Percentiles rank a stretch among this genome's conserved stretches.
Evolutionary conservation across 1,140 invertebrate species (phyloP).

Genomic region (Ooceraea biroi): DNA sequence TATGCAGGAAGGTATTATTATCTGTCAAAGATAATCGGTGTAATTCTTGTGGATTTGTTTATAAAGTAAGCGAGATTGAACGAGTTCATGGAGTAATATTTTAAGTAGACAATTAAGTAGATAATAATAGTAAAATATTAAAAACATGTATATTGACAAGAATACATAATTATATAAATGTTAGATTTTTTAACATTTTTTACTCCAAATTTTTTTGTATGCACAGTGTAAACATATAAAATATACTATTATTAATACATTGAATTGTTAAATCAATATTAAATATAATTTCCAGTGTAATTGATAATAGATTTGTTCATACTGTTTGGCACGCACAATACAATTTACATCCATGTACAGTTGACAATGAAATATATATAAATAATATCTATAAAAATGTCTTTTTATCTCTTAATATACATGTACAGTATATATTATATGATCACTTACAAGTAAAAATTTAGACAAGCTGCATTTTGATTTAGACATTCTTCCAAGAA

Average conservation of each 20-base stretch:
- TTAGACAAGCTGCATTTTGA: not conserved
- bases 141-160: constrained; percentile 37
- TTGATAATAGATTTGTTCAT: not conserved
- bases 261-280: constrained; percentile 37
- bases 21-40: constrained; percentile 74
- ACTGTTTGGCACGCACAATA: constrained; percentile 40
- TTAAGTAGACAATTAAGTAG: constrained; percentile 17
- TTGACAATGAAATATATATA: not conserved
- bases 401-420: constrained; percentile 10
- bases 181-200: constrained; percentile 40
- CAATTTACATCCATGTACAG: constrained; percentile 7
- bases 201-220: constrained; percentile 39
- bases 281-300: constrained; percentile 13
- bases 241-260: constrained; percentile 37
- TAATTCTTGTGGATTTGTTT: constrained; percentile 73
- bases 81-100: constrained; percentile 71
- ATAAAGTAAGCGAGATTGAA: constrained; percentile 73
- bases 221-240: constrained; percentile 33
- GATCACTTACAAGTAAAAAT: constrained; percentile 27
- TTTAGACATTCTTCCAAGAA: constrained; percentile 22
- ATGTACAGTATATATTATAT: not conserved
- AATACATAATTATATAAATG: too few relatives aligned
- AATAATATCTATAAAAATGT: constrained; percentile 38
- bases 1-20: constrained; percentile 82
- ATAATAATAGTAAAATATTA: not conserved